Conservation (phyloP, 2,888 invertebrate species). For the Spatulosminthurus flaviceps region DNA sequence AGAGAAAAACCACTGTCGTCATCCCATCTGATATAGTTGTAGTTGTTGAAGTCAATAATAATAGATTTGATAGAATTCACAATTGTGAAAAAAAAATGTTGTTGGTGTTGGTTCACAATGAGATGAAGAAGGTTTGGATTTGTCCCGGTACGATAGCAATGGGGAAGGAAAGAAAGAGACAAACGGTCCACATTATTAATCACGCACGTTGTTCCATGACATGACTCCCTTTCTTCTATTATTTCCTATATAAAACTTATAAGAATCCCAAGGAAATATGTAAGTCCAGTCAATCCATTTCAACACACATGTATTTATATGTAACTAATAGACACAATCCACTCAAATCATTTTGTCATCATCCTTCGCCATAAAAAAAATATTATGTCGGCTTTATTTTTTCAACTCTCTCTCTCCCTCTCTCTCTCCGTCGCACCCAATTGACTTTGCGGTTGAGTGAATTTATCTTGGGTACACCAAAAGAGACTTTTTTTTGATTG, state of each 20-base stretch:
- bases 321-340: too few relatives aligned
- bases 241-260: neutral
- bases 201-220: constrained; percentile 44
- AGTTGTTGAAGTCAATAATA: neutral
- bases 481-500: neutral
- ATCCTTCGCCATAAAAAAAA: neutral
- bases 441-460: constrained; percentile 48
- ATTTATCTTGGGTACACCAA: constrained; percentile 19
- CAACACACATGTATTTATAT: neutral
- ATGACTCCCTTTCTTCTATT: constrained; percentile 44
- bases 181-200: constrained; percentile 45
- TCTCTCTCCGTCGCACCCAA: constrained; percentile 44
- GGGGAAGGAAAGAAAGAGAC: constrained; percentile 16
- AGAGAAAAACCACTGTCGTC: constrained; percentile 7
- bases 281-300: neutral
- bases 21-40: too few relatives aligned
- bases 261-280: neutral
- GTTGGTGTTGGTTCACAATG: neutral
- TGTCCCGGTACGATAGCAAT: neutral
- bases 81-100: neutral
- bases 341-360: constrained; percentile 15
- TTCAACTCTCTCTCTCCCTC: too few relatives aligned
- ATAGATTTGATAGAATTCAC: neutral
- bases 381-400: neutral
- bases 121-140: neutral